phyloP scores from a whole-genome alignment of 1,140 invertebrate genomes.

The Anastatus disparis region DNA sequence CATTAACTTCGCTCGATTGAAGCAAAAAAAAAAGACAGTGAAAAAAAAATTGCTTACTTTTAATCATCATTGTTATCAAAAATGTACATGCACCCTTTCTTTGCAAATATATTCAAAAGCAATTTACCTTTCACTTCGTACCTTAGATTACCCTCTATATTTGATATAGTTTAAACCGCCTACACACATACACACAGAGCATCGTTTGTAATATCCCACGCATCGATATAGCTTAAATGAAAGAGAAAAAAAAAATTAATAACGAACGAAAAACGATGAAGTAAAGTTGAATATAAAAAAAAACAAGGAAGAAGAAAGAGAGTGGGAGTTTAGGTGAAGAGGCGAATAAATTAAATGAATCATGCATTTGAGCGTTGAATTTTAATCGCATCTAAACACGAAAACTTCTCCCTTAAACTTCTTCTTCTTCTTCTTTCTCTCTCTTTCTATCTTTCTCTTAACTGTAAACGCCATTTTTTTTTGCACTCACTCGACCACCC shows the following conservation, averaged over 20 bases:
- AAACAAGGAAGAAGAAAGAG: neutral
- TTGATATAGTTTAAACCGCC: no score
- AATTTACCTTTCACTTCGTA: no score
- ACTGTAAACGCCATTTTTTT: constrained; percentile 25
- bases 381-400: constrained; percentile 33
- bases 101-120: neutral
- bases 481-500: neutral
- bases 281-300: neutral
- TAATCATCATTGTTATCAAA: no score
- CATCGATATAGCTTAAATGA: neutral
- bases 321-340: no score
- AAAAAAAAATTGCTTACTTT: neutral
- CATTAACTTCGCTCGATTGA: neutral
- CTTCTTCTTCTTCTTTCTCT: no score
- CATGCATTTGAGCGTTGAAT: constrained; percentile 23
- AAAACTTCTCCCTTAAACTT: constrained; percentile 31
- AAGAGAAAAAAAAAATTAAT: neutral
- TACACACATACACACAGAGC: no score
- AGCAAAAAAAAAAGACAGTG: neutral
- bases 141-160: no score
- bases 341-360: constrained; percentile 36
- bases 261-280: constrained; percentile 3
- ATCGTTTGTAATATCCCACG: neutral
- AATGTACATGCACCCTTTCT: no score
- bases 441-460: no score